Base-by-base conservation (phyloP, 2,888 invertebrate genomes). In the Pediacus dermestoides region DNA sequence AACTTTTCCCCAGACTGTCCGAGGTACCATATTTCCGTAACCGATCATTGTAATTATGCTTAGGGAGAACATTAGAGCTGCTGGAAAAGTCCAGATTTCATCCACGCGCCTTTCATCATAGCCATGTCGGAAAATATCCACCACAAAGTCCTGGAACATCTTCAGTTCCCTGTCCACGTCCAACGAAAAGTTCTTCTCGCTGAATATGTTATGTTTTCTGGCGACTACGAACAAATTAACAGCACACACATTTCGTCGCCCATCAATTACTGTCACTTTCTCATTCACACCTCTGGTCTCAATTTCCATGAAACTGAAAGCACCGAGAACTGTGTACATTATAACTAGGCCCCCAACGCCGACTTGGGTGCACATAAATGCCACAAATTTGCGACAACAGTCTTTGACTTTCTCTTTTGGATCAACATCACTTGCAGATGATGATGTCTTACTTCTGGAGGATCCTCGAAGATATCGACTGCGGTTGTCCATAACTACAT, bases 21-120 rank as follows among this genome's bases (percentile, higher is more conserved):
- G 79, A 0, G 90, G 90, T 7, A 88, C 84, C 67, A 89, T 78
- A 64, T 89, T 89, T 0, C 91, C 91, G 61, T 90, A 91, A 2
- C 91, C 91, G 53, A 91, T 89, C 91, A 91, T 91, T 2, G 91
- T 90, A 60, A 91, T 89, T 3, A 90, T 84, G 13, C 89, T 89
- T 7, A 91, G 68, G 15, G 86, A 89, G 63, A 86, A 92, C 89
- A 91, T 91, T 2, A 91, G 68, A 0, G 91, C 88, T 0, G 88
- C 88, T 0, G 91, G 88, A 56, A 89, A 89, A 0, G 85, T 83
- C 91, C 91, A 92, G 36, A 83, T 78, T 40, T 88, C 83, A 27
- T 75, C 73, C 1, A 79, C 74, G 2, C 77, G 74, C 12, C 81
- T 70, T 1, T 85, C 86, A 58, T 80, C 84, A 63, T 88, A 90